A percentile compares a stretch with the other conserved stretches of the same genome.
Evolutionary conservation across 2,797 vertebrate species (phyloP).

Genomic region (Cynopterus sphinx): DNA sequence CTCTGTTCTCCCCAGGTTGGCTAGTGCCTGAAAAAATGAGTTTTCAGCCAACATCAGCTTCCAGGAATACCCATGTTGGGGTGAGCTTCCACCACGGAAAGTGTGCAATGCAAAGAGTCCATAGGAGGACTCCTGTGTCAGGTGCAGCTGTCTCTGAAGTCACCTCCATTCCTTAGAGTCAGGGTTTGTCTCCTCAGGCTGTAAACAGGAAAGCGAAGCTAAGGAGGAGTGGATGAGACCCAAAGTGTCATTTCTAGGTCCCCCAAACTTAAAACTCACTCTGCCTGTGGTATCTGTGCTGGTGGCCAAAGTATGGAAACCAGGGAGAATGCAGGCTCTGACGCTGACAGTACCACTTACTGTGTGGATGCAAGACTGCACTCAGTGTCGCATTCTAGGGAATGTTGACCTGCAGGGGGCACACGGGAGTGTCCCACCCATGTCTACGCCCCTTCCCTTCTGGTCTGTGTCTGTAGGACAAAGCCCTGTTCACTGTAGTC

Average conservation of each 20-base stretch:
- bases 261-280: background rate
- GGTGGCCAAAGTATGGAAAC: background rate
- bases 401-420: background rate
- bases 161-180: fast-evolving
- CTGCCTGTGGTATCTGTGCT: background rate
- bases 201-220: background rate
- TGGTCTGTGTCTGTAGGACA: slow-evolving; percentile 11
- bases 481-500: background rate
- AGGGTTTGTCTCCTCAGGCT: background rate
- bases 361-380: background rate
- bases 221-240: too few species aligned
- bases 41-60: background rate
- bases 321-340: background rate
- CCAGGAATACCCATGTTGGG: background rate
- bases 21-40: too few species aligned
- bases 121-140: fast-evolving
- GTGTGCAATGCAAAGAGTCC: background rate
- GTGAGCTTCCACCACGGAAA: background rate
- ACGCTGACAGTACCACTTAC: fast-evolving
- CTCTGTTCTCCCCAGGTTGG: background rate
- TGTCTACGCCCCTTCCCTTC: background rate
- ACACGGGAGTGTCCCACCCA: background rate
- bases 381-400: too few species aligned
- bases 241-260: fast-evolving
- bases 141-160: background rate